Base-by-base conservation (phyloP, 2,113 vertebrate genomes). In the Balaeniceps rex region DNA sequence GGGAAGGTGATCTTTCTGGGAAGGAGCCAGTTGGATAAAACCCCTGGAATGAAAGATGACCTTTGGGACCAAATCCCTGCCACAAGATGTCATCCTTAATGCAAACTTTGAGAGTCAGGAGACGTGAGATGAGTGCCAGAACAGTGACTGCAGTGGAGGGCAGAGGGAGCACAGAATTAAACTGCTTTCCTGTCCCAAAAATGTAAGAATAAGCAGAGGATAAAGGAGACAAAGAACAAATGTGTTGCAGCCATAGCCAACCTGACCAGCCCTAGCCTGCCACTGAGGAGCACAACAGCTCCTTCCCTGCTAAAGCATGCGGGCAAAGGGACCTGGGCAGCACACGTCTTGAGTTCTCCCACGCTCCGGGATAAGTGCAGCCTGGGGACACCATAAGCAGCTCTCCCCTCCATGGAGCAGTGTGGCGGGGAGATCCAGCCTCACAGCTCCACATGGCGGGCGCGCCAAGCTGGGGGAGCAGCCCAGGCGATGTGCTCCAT, bases 341-440 rank as follows among this genome's bases (percentile, higher is more conserved):
- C 25, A 2, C 40, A 25, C 0, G 0, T 25, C 36, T 3, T 3
- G 21, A 38, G 64, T 24, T 31, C 10, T 68, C 33, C 9, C 0
- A 0, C 3, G 38, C 24, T 22, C 42, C 2, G 6, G 14, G 14
- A 51, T 47, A 83, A 57, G 14, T 1, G 11, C 10, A 19, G 36
- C 44, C 58, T 77, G n/a, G 10, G 47, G 19, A 42, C 1, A 5
- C 21, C 70, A 40, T 19, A 34, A 83, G 49, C 47, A 83, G 57
- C 42, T 75, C 42, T n/a, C 19, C 13, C 21, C 40, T 91, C 19
- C 42, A 8, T 1, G 36, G 28, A 69, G 22, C 55, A 63, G 18
- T 0, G 1, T 9, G n/a, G 17, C 2, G 0, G 6, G 33, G 23
- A 19, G 12, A 64, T 49, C 21, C 64, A 83, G 26, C 51, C 60